A percentile compares a stretch with the other conserved stretches of the same genome.
phyloP scores from a whole-genome alignment of 2,797 vertebrate genomes.

The Pogoniulus pusillus region DNA sequence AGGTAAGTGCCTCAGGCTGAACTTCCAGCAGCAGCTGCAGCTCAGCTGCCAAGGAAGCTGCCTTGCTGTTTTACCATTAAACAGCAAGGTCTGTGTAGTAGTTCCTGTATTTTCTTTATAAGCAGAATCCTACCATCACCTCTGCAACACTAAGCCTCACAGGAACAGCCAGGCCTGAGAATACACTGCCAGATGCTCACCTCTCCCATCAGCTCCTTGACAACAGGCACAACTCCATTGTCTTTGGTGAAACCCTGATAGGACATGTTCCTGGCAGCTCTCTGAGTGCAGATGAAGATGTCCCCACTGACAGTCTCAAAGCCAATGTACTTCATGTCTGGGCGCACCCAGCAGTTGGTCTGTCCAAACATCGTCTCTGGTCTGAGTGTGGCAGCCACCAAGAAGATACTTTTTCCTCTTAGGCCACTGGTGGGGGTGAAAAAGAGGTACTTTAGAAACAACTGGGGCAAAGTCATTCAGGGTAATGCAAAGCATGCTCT shows the following conservation, averaged over 20 bases:
- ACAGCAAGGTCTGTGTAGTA: accelerated
- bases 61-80: background rate
- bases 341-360: slow-evolving; percentile 97
- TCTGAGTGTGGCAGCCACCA: slow-evolving; percentile 95
- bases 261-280: slow-evolving; percentile 95
- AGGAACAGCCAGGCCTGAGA: background rate
- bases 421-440: slow-evolving; percentile 78
- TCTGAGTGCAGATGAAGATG: slow-evolving; percentile 88
- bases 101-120: background rate
- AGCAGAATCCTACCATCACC: background rate
- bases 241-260: slow-evolving; percentile 94
- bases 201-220: slow-evolving; percentile 95
- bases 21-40: background rate
- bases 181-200: slow-evolving; percentile 67
- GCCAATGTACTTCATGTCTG: slow-evolving; percentile 94
- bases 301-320: slow-evolving; percentile 88
- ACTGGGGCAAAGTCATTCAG: background rate
- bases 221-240: slow-evolving; percentile 87
- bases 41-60: background rate
- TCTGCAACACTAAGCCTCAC: background rate
- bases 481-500: background rate
- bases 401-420: slow-evolving; percentile 89
- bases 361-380: slow-evolving; percentile 99
- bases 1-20: background rate
- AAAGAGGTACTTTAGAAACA: background rate